Percentiles rank a stretch among this genome's conserved stretches.
These are phyloP conservation scores for Calidris pugnax DNA, from an alignment of 2,113 vertebrate species.

Conservation along the genomic window DNA sequence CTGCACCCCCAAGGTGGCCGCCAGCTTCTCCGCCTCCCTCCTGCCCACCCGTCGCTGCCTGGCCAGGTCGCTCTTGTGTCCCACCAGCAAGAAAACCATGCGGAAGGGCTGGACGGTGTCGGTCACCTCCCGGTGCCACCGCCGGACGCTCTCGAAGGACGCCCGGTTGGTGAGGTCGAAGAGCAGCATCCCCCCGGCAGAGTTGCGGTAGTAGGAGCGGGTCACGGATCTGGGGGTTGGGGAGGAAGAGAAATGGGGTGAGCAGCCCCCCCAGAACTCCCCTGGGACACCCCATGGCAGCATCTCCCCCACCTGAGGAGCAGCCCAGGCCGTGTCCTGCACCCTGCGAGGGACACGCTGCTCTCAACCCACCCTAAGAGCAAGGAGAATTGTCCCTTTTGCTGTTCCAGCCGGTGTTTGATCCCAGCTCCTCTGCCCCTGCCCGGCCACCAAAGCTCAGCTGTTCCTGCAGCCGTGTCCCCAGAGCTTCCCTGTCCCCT, in stretches of 20 bases:
- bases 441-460: background rate
- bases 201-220: constrained; percentile 84
- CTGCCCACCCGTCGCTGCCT: constrained; percentile 69
- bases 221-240: constrained; percentile 79
- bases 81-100: constrained; percentile 81
- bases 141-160: constrained; percentile 80
- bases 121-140: constrained; percentile 81
- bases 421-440: background rate
- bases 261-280: background rate
- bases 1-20: constrained; percentile 64
- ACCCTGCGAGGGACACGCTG: rapidly evolving
- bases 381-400: background rate
- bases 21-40: constrained; percentile 79
- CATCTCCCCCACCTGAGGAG: background rate
- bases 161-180: constrained; percentile 81
- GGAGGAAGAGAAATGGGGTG: background rate
- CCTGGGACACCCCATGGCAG: background rate
- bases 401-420: background rate
- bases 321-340: rapidly evolving
- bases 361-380: rapidly evolving
- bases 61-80: constrained; percentile 81
- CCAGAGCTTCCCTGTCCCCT: background rate
- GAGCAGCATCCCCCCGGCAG: constrained; percentile 81
- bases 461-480: background rate
- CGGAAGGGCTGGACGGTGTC: constrained; percentile 74